Evolutionary conservation across 2,797 vertebrate genomes (phyloP).

Genomic region (Ispidina picta): DNA sequence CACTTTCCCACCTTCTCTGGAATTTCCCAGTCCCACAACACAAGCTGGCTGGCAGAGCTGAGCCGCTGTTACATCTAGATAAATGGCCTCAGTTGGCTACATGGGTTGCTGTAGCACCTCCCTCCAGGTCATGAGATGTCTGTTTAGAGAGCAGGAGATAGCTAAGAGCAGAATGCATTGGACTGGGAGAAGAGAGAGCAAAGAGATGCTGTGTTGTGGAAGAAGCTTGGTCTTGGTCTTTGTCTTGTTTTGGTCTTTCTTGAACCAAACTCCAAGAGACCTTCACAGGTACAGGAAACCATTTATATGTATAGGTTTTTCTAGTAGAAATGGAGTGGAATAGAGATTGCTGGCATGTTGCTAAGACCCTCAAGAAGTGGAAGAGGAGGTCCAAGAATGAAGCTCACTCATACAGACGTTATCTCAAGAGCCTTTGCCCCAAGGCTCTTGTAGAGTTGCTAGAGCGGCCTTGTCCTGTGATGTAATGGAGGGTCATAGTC

Average conservation of each 20-base stretch:
- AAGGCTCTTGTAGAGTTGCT: not conserved
- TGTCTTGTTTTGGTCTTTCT: not conserved
- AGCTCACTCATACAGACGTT: not conserved
- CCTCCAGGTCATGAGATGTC: not conserved
- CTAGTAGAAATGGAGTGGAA: not conserved
- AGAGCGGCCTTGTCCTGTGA: not conserved
- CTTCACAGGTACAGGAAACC: fast-evolving
- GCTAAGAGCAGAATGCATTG: not conserved
- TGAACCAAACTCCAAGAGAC: not conserved
- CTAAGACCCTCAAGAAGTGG: fast-evolving
- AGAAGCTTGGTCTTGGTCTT: not conserved
- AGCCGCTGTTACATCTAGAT: fast-evolving
- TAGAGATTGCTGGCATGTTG: not conserved
- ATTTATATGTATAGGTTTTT: not conserved
- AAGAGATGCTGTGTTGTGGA: not conserved
- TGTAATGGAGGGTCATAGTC: not conserved
- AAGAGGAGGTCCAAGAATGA: not conserved
- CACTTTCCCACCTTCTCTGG: not conserved
- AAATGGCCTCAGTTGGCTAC: not conserved
- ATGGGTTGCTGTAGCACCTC: not conserved
- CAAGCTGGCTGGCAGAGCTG: not conserved
- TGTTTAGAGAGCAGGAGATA: not conserved
- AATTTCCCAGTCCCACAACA: not conserved
- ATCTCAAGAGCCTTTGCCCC: not conserved
- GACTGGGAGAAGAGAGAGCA: not conserved